Base-by-base conservation (phyloP, 1,140 invertebrate species). In the Drosophila pectinifera region DNA sequence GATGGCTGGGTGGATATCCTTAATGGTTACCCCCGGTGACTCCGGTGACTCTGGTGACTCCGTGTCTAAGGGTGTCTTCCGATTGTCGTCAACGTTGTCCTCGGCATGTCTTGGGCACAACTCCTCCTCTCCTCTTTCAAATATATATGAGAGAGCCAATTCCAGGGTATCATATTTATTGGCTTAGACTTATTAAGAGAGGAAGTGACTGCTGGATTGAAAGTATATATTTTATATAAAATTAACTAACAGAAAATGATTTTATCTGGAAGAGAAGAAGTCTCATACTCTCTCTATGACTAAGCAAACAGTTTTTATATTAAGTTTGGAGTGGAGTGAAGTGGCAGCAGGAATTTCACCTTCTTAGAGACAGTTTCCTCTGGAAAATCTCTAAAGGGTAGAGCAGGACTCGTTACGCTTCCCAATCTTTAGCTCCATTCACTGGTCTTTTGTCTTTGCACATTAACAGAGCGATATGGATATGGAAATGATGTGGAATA, bases 401-500 rank as follows among this genome's bases (percentile, higher is more conserved):
- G 31, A 6, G 1, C 2, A 8, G 0, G 1, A 31, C 10, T 22
- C 55, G 18, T 42, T 43, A 0, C n/a, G n/a, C 26, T 6, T 14
- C 41, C 45, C 42, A 16, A 64, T 64, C 72, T 41, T 74, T 22
- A 6, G 36, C 58, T 68, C 79, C 83, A 88, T 82, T 88, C 78
- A 88, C 82, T 88, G 43, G 64, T 34, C 83, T 61, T 49, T 69
- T 76, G 80, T 80, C 61, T 72, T 59, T 75, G 61, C 57, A 78
- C 73, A 82, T 83, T 81, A 81, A 67, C 67, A 79, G 55, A 48
- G 57, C 80, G 46, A 75, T 88, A 88, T 86, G 80, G 80, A 86
- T 86, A 86, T 86, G 86, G 83, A 86, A 88, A 86, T 83, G 79
- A 86, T 83, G 78, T 86, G 81, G 84, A 86, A 82, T 69, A 82